A percentile compares a stretch with the other conserved stretches of the same genome.
phyloP scores from a whole-genome alignment of 1,140 invertebrate species.

The Saccostrea cuccullata region DNA sequence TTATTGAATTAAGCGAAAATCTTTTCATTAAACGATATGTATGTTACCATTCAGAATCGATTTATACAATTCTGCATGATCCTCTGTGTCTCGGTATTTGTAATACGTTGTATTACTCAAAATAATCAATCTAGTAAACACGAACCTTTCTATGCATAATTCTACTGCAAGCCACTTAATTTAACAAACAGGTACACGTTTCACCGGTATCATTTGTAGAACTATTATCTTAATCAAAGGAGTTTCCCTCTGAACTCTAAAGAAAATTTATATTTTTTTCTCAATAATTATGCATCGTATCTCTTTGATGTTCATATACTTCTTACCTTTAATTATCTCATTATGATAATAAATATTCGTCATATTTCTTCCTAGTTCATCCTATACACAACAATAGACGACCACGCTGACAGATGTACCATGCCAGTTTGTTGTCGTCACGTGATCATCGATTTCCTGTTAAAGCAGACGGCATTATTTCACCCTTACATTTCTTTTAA shows the following conservation, averaged over 20 bases:
- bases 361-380: neutral
- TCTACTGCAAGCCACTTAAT: neutral
- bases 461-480: neutral
- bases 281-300: neutral
- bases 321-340: constrained; percentile 14
- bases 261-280: too few species aligned
- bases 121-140: neutral
- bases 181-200: neutral
- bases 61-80: neutral
- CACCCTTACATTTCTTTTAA: neutral
- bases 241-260: too few species aligned
- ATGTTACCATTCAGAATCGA: neutral
- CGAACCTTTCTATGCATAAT: neutral
- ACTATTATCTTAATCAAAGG: too few species aligned
- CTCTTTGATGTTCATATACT: neutral
- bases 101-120: neutral
- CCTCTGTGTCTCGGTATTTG: neutral
- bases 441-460: constrained; percentile 34
- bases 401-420: constrained; percentile 22
- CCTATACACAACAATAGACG: neutral
- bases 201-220: neutral
- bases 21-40: neutral
- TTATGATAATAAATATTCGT: neutral
- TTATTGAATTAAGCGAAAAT: neutral
- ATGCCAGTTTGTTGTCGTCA: constrained; percentile 35